Evolutionary conservation across 2,888 invertebrate genomes (phyloP), one percentile per base, ranked within the genome.

Genomic region (Pristionchus exspectatus): DNA sequence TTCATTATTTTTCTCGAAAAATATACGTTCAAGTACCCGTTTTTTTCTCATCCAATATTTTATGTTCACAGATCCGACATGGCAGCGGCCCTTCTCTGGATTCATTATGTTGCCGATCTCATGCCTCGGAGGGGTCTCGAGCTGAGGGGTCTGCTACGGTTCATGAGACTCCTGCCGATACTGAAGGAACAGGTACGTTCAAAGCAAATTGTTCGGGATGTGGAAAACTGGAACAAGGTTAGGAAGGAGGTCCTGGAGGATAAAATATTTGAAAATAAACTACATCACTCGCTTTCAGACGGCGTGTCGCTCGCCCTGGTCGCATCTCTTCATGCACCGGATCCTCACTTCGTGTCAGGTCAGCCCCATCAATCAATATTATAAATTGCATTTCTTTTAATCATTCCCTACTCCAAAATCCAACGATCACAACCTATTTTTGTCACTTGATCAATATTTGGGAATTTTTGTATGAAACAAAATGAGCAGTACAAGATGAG

Each of bases 1-100:
- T 59, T 59, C 1, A 7, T 59, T 59, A 18, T 14, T 1, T n/a
- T n/a, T n/a, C n/a, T 59, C 59, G 38, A 38, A 38, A 38, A 3
- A 38, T 2, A 38, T 38, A 38, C 3, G 5, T 38, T 38, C 2
- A 38, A 59, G 59, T 18, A 59, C 21, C 18, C 2, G 59, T 59
- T 18, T 59, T 59, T 59, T 18, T 7, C 2, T 7, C 14, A 59
- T 59, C 4, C 59, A 18, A 59, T 21, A 59, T 18, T n/a, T n/a
- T n/a, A n/a, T n/a, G n/a, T n/a, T 59, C 59, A 90, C 33, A 89
- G 84, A 27, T 54, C 85, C 18, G 90, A 92, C 59, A 16, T 38
- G 56, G 87, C 91, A 0, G 91, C 91, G 30, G 90, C 91, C 7
- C 90, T 92, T 12, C 89, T 92, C 54, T 92, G 90, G 91, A 59